Conservation (phyloP, 1,140 invertebrate species). For the Zaprionus vittiger region DNA sequence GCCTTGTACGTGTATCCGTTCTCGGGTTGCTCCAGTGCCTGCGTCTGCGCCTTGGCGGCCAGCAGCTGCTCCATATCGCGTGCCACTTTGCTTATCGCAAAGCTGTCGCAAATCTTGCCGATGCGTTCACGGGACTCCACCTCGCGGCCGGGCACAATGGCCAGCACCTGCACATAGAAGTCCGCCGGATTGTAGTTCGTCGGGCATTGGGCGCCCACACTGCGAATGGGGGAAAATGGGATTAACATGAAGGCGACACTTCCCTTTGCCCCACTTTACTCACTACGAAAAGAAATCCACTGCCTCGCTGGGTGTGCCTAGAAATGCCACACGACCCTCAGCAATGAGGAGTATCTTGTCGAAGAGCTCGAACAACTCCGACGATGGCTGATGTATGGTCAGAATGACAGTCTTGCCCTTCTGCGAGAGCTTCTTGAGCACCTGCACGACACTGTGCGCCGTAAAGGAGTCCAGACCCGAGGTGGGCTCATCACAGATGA, state of each 20-base stretch:
- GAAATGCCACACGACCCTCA: conserved; percentile 95
- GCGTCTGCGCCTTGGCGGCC: conserved; percentile 72
- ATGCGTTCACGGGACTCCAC: conserved; percentile 90
- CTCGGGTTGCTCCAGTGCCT: conserved; percentile 82
- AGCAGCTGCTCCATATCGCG: conserved; percentile 84
- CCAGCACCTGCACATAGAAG: conserved; percentile 96
- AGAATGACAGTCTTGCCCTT: conserved; percentile 96
- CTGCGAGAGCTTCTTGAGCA: conserved; percentile 91
- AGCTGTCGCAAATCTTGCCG: conserved; percentile 91
- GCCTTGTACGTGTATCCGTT: conserved; percentile 89
- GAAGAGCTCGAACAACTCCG: conserved; percentile 96
- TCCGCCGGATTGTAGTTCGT: conserved; percentile 98
- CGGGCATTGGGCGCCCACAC: conserved; percentile 91
- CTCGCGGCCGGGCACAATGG: conserved; percentile 93
- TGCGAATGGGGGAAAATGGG: conserved; percentile 65
- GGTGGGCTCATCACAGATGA: conserved; percentile 99
- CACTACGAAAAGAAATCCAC: conserved; percentile 93
- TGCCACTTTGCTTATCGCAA: conserved; percentile 86
- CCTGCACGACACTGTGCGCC: conserved; percentile 94
- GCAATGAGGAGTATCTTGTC: conserved; percentile 96
- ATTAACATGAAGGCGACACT: not conserved
- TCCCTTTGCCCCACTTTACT: conserved; percentile 65
- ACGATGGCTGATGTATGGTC: conserved; percentile 98
- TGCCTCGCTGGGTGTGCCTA: conserved; percentile 92
- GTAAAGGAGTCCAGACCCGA: conserved; percentile 94